Conservation (phyloP, 2,888 invertebrate genomes). For the Emmelina monodactyla region DNA sequence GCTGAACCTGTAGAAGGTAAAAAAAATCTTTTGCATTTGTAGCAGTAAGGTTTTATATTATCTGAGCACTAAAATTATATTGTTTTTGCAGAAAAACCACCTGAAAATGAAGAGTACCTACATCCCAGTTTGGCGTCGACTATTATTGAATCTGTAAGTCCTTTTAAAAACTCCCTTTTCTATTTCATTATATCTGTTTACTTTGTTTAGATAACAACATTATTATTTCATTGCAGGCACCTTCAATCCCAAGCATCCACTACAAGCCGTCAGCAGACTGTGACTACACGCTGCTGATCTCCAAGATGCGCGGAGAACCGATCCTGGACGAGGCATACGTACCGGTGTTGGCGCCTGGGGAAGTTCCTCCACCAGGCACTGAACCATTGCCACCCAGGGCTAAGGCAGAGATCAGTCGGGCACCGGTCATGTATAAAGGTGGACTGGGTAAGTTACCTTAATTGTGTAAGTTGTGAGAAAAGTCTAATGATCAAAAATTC, state of each 20-base stretch:
- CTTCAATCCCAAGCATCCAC: slow-evolving; percentile 69
- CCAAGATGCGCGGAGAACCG: slow-evolving; percentile 76
- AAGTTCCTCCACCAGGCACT: slow-evolving; percentile 49
- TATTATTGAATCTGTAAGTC: slow-evolving; percentile 72
- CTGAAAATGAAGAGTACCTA: slow-evolving; percentile 74
- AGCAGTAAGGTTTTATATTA: neutral
- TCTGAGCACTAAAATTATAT: neutral
- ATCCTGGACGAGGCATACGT: slow-evolving; percentile 23
- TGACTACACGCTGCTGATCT: slow-evolving; percentile 87
- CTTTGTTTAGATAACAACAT: neutral
- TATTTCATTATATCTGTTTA: neutral
- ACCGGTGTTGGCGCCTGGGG: slow-evolving; percentile 31
- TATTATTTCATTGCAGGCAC: slow-evolving; percentile 37
- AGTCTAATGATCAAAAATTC: too few relatives aligned
- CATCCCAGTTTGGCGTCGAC: slow-evolving; percentile 81
- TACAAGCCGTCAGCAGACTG: slow-evolving; percentile 88
- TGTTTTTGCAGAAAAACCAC: slow-evolving; percentile 53
- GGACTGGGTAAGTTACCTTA: slow-evolving; percentile 22
- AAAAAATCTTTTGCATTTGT: neutral
- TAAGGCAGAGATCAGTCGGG: slow-evolving; percentile 13
- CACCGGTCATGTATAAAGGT: slow-evolving; percentile 44
- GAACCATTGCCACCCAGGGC: slow-evolving; percentile 33
- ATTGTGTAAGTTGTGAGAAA: too few relatives aligned
- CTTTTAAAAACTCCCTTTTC: neutral
- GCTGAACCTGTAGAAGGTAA: slow-evolving; percentile 39